Conservation (phyloP, 2,797 vertebrate species). For the Emydoidea blandingii region DNA sequence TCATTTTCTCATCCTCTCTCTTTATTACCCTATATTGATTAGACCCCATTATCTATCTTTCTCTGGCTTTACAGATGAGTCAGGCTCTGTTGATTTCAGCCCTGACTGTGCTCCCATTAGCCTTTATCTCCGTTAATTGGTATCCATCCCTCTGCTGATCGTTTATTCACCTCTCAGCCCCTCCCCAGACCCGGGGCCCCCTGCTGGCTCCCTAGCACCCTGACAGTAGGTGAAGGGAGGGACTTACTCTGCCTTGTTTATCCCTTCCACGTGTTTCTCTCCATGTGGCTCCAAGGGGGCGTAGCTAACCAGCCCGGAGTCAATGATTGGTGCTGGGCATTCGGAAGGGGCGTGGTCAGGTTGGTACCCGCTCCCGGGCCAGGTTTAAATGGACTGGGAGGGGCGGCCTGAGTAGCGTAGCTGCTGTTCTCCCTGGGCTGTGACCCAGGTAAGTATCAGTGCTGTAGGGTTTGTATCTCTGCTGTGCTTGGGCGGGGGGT, state of each 20-base stretch:
- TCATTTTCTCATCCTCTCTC: neutral
- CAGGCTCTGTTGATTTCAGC: neutral
- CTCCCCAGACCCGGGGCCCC: neutral
- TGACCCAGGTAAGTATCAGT: neutral
- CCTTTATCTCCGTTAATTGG: neutral
- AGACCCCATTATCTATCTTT: neutral
- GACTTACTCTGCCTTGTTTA: neutral
- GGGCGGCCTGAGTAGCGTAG: rapidly evolving
- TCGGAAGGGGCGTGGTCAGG: neutral
- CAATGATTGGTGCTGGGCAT: neutral
- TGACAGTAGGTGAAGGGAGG: neutral
- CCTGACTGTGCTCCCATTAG: neutral
- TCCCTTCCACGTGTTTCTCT: neutral
- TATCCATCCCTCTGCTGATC: neutral
- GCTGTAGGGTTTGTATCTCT: rapidly evolving
- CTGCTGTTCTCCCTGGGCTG: neutral
- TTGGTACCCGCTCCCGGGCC: too few relatives aligned
- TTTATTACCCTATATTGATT: neutral
- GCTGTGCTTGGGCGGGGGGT: too few relatives aligned
- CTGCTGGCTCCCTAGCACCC: neutral
- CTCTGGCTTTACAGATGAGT: neutral
- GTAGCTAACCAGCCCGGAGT: neutral
- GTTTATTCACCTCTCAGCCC: neutral
- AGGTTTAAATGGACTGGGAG: neutral
- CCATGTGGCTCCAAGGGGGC: neutral